These are phyloP conservation scores for Mycalesis mineus DNA, from an alignment of 2,888 invertebrate genomes.

Conservation along the genomic window DNA sequence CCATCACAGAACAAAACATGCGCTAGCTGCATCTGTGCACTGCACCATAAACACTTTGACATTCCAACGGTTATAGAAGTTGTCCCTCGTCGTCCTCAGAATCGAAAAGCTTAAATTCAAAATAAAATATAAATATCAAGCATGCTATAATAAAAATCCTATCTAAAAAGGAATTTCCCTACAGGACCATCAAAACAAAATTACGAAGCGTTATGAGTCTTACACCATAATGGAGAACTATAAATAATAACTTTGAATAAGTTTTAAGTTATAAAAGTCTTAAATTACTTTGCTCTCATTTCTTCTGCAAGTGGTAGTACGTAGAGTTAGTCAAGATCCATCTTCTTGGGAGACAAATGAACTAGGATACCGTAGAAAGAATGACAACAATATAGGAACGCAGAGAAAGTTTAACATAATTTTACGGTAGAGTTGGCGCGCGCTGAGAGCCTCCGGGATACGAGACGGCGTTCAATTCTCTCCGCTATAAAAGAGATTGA, in stretches of 20 bases:
- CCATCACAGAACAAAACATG: too few relatives aligned
- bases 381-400: slow-evolving; percentile 54
- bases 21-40: too few relatives aligned
- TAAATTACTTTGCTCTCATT: neutral
- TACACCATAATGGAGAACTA: neutral
- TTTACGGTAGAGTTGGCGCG: slow-evolving; percentile 63
- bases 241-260: neutral
- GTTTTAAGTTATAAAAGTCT: neutral
- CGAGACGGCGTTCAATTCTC: slow-evolving; percentile 60
- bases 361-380: slow-evolving; percentile 45
- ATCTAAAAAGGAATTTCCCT: too few relatives aligned
- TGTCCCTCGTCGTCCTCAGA: too few relatives aligned
- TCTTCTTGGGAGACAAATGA: slow-evolving; percentile 29
- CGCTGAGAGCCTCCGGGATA: slow-evolving; percentile 53
- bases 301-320: neutral
- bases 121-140: too few relatives aligned
- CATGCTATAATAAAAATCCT: too few relatives aligned
- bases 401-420: slow-evolving; percentile 67
- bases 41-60: too few relatives aligned
- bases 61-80: too few relatives aligned
- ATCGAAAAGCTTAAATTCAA: too few relatives aligned
- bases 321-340: neutral
- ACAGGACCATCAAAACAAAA: neutral
- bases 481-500: slow-evolving; percentile 72
- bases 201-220: neutral